Conservation (phyloP, 2,113 vertebrate species). For the Empidonax alnorum region DNA sequence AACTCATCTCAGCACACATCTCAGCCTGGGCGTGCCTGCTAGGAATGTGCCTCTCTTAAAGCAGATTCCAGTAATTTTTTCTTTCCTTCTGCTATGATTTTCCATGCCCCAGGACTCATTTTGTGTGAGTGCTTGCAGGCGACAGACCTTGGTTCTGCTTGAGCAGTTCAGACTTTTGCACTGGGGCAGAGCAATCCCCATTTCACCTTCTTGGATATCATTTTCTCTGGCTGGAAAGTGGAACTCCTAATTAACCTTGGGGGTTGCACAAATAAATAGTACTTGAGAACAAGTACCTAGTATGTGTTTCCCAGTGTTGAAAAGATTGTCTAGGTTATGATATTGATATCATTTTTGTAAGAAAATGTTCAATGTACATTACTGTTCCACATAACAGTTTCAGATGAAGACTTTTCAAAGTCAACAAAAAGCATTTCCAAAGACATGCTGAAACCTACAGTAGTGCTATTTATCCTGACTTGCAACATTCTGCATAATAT, state of each 20-base stretch:
- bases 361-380: background rate
- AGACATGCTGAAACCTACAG: background rate
- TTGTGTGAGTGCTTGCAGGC: background rate
- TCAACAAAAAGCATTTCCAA: background rate
- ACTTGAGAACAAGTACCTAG: background rate
- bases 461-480: background rate
- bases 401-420: background rate
- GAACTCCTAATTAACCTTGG: background rate
- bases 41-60: background rate
- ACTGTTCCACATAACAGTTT: background rate
- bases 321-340: background rate
- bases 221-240: background rate
- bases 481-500: background rate
- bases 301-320: fast-evolving
- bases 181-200: background rate
- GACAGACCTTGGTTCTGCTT: background rate
- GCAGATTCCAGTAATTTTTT: background rate
- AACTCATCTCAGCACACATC: background rate
- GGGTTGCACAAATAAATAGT: background rate
- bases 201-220: background rate
- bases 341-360: background rate
- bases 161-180: background rate
- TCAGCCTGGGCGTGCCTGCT: background rate
- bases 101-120: background rate
- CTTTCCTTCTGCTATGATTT: background rate